A percentile compares a stretch with the other conserved stretches of the same genome.
Conservation (phyloP, 2,113 vertebrate species). For the Podiceps cristatus region DNA sequence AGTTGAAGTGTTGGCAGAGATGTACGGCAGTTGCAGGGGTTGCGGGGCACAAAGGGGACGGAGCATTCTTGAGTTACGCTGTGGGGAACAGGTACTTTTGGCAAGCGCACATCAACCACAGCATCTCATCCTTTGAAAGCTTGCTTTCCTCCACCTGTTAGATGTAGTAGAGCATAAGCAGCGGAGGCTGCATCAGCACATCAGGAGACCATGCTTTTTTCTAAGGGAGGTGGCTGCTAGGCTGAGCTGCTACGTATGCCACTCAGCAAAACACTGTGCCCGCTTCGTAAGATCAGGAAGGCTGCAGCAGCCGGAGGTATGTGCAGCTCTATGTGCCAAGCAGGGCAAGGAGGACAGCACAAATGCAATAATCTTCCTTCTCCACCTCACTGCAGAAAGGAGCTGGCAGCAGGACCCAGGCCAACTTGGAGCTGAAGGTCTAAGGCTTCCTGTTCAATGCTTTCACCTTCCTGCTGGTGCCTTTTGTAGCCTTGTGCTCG, state of each 20-base stretch:
- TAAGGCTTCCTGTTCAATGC: background rate
- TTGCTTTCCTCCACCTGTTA: background rate
- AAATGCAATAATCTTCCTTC: background rate
- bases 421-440: background rate
- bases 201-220: background rate
- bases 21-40: background rate
- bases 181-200: background rate
- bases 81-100: background rate
- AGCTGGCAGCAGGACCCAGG: background rate
- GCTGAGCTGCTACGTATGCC: fast-evolving
- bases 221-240: background rate
- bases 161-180: background rate
- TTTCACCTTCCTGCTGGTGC: background rate
- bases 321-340: background rate
- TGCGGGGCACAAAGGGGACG: fast-evolving
- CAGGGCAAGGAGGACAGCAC: background rate
- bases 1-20: background rate
- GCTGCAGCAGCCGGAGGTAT: background rate
- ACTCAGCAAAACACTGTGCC: background rate
- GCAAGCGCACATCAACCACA: background rate
- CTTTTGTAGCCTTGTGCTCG: background rate
- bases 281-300: background rate
- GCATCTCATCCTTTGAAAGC: background rate
- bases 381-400: background rate
- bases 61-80: too few relatives aligned